Base-by-base conservation (phyloP, 2,113 vertebrate genomes). In the Apistogramma diplotaenia region DNA sequence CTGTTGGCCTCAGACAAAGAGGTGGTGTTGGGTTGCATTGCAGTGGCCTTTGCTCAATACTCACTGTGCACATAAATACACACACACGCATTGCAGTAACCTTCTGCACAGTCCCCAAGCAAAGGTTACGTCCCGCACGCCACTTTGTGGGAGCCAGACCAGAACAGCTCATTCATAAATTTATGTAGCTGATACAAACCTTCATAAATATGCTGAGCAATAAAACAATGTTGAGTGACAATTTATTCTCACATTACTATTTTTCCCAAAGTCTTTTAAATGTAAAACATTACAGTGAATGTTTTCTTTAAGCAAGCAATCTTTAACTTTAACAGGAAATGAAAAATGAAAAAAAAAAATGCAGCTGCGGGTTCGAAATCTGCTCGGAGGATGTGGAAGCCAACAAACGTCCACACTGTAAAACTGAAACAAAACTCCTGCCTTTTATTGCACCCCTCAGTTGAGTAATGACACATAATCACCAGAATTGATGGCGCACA, bases 1-100 rank as follows among this genome's bases (percentile, higher is more conserved):
- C 74, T 84, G 73, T 57, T 78, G 74, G 58, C 70, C 85, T 79
- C 89, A 78, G 81, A 87, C 91, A 91, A 94, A 94, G 90, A 84
- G 76, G 81, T 67, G 92, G 92, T 94, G 86, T 94, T 90, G 55
- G 84, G 92, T 94, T 94, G 89, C 93, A 91, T 43, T 74, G 85
- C 90, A 88, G 86, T 85, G 82, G 88, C 90, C 82, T 88, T 87
- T 83, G 86, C 90, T 93, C 88, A 91, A 93, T 91, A 81, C 85
- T 88, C 79, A 88, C 71, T 60, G 67, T 27, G 16, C 75, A 79
- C 82, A 76, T 73, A 25, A 67, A 61, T 72, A 74, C 73, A 59
- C 79, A 37, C 72, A 74, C 78, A 59, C 31, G 71, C 67, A 83
- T 79, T 76, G 74, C 78, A 78, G 78, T 87, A 84, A 90, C 86